Evolutionary conservation across 2,113 vertebrate genomes (phyloP), one percentile per base, ranked within the genome.

Genomic region (Aix galericulata): DNA sequence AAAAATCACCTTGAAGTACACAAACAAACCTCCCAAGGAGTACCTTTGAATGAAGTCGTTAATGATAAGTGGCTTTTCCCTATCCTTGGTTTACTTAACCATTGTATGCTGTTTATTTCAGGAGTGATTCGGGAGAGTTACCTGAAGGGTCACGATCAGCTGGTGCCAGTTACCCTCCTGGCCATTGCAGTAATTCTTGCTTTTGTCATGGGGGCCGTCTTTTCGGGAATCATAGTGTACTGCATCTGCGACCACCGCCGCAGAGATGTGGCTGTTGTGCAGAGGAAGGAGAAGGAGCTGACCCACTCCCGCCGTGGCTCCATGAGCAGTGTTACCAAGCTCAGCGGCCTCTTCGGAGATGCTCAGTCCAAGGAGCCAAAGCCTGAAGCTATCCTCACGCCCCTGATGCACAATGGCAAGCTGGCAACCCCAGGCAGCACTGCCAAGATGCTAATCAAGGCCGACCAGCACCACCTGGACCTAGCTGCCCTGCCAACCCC

Each of bases 71-170:
- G 63, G 38, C 22, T 48, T 82, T 75, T 60, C 22, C 38, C 13
- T 2, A 5, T 82, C 53, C 79, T 85, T 38, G 64, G 38, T 91
- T 88, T 93, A 67, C 92, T 97, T 92, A 78, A 97, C 62, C 52
- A 27, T 34, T 94, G 7, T 97, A 18, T 95, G 76, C 84, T 97
- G 72, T 98, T 95, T 98, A 0, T 98, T 98, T 89, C 99, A 99
- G 99, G 99, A 97, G 99, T 99, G 97, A 99, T 99, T 95, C 99
- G 99, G 3, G 99, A 99, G 97, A 99, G 99, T 97, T 99, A 99
- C 98, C 99, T 99, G 97, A 99, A 99, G 96, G 99, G 99, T 86
- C 99, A 98, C 0, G 98, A 99, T 97, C 99, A 99, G 98, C 98
- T 99, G 74, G 99, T 99, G 81, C 99, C 99, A 0, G 98, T 99